A percentile compares a stretch with the other conserved stretches of the same genome.
Evolutionary conservation across 2,797 vertebrate species (phyloP).

Genomic region (Alcedo quadribrachys): DNA sequence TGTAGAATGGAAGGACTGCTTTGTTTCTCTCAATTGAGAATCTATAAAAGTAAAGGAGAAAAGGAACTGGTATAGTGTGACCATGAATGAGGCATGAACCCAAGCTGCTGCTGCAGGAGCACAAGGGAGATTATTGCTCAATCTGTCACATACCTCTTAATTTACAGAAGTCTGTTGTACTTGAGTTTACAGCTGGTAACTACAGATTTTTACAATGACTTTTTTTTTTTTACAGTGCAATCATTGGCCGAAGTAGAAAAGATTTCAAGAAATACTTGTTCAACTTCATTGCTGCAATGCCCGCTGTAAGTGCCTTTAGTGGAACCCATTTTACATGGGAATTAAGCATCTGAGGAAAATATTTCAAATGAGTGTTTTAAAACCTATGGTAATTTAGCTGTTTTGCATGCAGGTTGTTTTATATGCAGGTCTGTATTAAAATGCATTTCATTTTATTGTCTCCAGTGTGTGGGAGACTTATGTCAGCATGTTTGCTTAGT

Average conservation of each 20-base stretch:
- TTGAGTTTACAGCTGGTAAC: background rate
- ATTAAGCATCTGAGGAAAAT: background rate
- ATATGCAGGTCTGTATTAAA: background rate
- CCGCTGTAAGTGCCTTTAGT: conserved; percentile 89
- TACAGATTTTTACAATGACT: background rate
- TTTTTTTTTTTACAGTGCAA: conserved; percentile 89
- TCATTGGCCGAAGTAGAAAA: conserved; percentile 94
- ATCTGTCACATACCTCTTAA: background rate
- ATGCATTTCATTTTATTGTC: background rate
- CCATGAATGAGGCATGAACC: background rate
- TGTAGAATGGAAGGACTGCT: background rate
- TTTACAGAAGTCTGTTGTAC: background rate
- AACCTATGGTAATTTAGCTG: background rate
- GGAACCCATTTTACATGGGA: background rate
- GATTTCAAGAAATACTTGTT: conserved; percentile 96
- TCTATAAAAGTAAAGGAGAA: background rate
- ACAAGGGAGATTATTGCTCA: background rate
- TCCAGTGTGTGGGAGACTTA: background rate
- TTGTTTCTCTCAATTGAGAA: background rate
- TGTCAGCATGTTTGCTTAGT: background rate
- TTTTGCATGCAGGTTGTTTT: background rate
- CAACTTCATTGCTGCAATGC: conserved; percentile 97
- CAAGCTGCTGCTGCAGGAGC: background rate
- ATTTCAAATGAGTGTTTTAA: background rate
- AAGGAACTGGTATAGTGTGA: background rate